These are phyloP conservation scores for Rhopalosiphum padi DNA, from an alignment of 1,140 invertebrate species.

Conservation along the genomic window DNA sequence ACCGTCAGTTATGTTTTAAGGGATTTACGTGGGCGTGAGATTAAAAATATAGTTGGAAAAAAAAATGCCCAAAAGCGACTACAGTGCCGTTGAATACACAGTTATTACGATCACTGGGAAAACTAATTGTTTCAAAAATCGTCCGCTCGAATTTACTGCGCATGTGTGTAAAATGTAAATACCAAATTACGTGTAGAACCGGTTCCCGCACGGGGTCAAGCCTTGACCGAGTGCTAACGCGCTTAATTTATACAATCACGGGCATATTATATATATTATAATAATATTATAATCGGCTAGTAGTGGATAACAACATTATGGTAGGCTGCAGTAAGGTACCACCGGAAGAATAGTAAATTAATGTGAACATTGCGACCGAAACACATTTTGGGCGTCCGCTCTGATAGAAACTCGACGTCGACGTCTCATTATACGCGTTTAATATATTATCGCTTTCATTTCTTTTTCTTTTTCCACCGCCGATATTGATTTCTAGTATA, in stretches of 20 bases:
- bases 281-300: neutral
- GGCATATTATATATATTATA: neutral
- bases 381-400: neutral
- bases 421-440: neutral
- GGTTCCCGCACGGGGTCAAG: constrained; percentile 22
- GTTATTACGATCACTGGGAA: constrained; percentile 2
- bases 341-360: neutral
- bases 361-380: neutral
- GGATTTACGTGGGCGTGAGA: neutral
- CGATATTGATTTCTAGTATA: neutral
- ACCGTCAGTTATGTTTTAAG: neutral
- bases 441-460: neutral
- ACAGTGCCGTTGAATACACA: neutral
- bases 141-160: neutral
- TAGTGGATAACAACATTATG: neutral
- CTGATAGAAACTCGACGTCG: neutral
- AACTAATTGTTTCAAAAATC: constrained; percentile 7
- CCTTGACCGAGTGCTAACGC: neutral
- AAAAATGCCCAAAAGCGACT: neutral
- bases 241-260: neutral
- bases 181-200: constrained; percentile 11
- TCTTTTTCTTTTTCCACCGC: neutral
- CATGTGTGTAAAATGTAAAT: neutral
- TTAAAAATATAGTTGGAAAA: neutral
- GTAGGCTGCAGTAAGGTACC: neutral